Conservation (phyloP, 37 sponge, comb jelly and placozoan genomes). For the Halichondria panicea region DNA sequence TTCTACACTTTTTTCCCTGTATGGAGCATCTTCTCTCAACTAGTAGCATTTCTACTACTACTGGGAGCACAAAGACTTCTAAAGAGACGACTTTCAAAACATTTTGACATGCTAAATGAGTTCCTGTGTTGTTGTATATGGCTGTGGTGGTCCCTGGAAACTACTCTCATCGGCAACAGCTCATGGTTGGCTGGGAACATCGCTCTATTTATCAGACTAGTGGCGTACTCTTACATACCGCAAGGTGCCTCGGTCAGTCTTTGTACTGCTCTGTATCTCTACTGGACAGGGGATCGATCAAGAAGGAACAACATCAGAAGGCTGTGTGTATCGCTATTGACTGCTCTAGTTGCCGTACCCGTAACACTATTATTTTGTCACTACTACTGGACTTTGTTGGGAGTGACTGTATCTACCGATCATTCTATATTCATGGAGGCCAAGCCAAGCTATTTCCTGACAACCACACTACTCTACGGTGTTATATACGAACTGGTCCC, state of each 20-base stretch:
- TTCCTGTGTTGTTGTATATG: slow-evolving; percentile 28
- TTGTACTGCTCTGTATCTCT: not conserved
- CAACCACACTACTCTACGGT: not conserved
- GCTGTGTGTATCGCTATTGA: not conserved
- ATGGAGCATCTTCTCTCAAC: slow-evolving; percentile 12
- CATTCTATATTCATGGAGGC: not conserved
- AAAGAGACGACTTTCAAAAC: too few relatives aligned
- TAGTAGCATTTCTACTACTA: not conserved
- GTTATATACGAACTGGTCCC: slow-evolving; percentile 2
- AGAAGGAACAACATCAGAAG: not conserved
- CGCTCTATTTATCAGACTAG: slow-evolving; percentile 6
- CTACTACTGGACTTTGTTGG: slow-evolving; percentile 2
- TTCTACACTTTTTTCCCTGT: too few relatives aligned
- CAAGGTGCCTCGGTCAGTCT: slow-evolving; percentile 15
- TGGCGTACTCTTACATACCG: slow-evolving; percentile 1
- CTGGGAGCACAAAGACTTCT: not conserved
- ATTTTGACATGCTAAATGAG: slow-evolving; percentile 16
- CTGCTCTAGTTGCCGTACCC: not conserved
- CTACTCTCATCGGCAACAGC: not conserved
- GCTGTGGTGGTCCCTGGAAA: slow-evolving; percentile 25
- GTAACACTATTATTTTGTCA: not conserved
- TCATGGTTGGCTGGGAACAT: not conserved
- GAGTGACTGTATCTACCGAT: not conserved
- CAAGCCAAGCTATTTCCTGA: not conserved
- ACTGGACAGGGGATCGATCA: not conserved